Percentiles rank a stretch among this genome's conserved stretches.
Evolutionary conservation across 1,140 invertebrate genomes (phyloP).

Genomic region (Anastrepha ludens): DNA sequence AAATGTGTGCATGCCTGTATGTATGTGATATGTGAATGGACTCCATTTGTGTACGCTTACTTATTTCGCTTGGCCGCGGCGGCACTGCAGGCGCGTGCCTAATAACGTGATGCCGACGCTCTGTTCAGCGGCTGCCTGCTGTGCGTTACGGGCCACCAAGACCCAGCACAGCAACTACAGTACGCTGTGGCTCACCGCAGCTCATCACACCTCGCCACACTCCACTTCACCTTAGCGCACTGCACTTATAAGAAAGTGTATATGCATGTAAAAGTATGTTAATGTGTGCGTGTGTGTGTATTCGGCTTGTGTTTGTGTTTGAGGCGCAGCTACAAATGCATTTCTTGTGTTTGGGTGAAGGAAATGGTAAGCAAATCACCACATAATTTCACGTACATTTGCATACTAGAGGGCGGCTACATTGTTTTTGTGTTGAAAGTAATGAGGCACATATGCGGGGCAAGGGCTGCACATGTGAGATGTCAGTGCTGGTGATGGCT

Average conservation of each 20-base stretch:
- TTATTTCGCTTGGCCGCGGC: neutral
- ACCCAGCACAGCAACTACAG: neutral
- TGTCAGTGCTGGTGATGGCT: slow-evolving; percentile 1
- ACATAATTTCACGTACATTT: slow-evolving; percentile 41
- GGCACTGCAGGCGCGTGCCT: slow-evolving; percentile 39
- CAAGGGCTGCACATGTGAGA: neutral
- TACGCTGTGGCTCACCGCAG: neutral
- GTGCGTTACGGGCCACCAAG: slow-evolving; percentile 41
- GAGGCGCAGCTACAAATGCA: slow-evolving; percentile 15
- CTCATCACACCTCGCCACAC: slow-evolving; percentile 10
- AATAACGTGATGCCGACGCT: slow-evolving; percentile 5
- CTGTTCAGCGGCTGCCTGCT: slow-evolving; percentile 4
- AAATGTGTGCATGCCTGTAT: neutral
- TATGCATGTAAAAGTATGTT: neutral
- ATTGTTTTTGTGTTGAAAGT: neutral
- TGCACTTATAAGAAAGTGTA: neutral
- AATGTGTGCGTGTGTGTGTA: neutral
- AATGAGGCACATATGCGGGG: slow-evolving; percentile 11
- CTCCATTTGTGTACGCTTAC: neutral
- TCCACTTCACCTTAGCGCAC: neutral
- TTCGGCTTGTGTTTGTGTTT: neutral
- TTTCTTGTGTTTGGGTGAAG: slow-evolving; percentile 33
- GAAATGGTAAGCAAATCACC: slow-evolving; percentile 28
- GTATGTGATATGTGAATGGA: neutral
- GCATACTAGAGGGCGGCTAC: slow-evolving; percentile 6